Conservation (phyloP, 2,888 invertebrate genomes). For the Timandra comae region DNA sequence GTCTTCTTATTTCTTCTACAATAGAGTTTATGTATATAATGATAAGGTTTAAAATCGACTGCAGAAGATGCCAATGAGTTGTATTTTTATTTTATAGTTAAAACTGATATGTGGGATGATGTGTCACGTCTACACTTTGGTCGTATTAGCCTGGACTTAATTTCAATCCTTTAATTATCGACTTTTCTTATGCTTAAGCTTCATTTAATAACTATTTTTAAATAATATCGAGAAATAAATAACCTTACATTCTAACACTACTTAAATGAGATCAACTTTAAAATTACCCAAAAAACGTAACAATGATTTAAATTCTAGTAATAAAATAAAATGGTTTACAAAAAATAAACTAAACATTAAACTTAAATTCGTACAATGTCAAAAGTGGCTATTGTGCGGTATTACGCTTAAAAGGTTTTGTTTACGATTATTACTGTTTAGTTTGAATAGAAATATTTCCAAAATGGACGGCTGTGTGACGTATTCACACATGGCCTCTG, state of each 20-base stretch:
- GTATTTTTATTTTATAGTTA: constrained; percentile 42
- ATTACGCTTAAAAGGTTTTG: too few species aligned
- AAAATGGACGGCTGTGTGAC: constrained; percentile 40
- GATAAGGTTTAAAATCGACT: constrained; percentile 19
- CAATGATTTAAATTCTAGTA: too few species aligned
- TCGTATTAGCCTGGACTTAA: constrained; percentile 43
- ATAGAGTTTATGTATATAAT: constrained; percentile 19
- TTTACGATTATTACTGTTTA: too few species aligned
- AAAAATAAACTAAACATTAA: too few species aligned
- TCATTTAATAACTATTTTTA: too few species aligned
- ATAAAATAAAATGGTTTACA: too few species aligned
- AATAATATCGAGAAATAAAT: too few species aligned
- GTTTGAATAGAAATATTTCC: constrained; percentile 24
- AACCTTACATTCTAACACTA: too few species aligned
- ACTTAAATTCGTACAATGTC: too few species aligned
- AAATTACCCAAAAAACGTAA: too few species aligned
- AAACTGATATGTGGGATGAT: constrained; percentile 73
- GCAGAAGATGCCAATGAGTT: constrained; percentile 39
- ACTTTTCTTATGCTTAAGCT: neutral
- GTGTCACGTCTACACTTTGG: constrained; percentile 67
- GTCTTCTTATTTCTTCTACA: constrained; percentile 27
- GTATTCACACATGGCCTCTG: constrained; percentile 30
- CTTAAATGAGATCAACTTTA: too few species aligned
- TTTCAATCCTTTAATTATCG: constrained; percentile 5
- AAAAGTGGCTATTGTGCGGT: too few species aligned